These are phyloP conservation scores for Alosa alosa DNA, from an alignment of 2,113 vertebrate genomes.

Conservation along the genomic window DNA sequence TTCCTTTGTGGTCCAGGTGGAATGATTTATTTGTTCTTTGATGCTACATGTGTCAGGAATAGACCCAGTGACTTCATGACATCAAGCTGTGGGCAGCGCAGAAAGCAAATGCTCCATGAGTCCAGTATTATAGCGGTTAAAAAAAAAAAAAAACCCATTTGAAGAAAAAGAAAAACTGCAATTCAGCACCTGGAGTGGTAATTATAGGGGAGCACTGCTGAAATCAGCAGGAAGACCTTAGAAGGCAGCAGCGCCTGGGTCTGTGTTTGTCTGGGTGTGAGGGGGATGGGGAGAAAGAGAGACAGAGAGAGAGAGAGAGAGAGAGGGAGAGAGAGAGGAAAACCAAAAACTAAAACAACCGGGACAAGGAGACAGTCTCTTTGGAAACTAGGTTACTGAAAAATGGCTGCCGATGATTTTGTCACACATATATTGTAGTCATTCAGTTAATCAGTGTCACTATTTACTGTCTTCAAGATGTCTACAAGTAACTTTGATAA, in stretches of 20 bases:
- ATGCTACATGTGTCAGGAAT: neutral
- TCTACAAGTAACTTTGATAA: neutral
- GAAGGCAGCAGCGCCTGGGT: conserved; percentile 20
- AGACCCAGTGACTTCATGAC: conserved; percentile 10
- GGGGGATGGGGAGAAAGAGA: conserved; percentile 23
- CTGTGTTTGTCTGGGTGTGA: conserved; percentile 16
- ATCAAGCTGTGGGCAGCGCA: conserved; percentile 43
- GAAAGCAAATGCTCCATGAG: conserved; percentile 39
- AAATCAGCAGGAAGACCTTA: conserved; percentile 69
- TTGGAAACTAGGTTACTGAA: neutral
- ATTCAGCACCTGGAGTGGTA: conserved; percentile 72
- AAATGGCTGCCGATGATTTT: neutral
- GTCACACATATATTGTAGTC: neutral
- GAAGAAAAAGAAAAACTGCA: conserved; percentile 70
- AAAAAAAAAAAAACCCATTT: conserved; percentile 37
- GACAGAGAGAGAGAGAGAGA: conserved; percentile 29
- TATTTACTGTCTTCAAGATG: neutral
- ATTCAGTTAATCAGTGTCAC: neutral
- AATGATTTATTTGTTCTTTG: conserved; percentile 4
- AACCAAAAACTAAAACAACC: neutral
- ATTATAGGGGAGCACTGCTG: conserved; percentile 75
- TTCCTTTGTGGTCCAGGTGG: conserved; percentile 3
- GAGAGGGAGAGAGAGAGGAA: conserved; percentile 25
- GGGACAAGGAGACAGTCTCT: neutral
- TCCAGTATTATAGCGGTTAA: conserved; percentile 45